Base-by-base conservation (phyloP, 2,113 vertebrate species). In the Cottus gobio region DNA sequence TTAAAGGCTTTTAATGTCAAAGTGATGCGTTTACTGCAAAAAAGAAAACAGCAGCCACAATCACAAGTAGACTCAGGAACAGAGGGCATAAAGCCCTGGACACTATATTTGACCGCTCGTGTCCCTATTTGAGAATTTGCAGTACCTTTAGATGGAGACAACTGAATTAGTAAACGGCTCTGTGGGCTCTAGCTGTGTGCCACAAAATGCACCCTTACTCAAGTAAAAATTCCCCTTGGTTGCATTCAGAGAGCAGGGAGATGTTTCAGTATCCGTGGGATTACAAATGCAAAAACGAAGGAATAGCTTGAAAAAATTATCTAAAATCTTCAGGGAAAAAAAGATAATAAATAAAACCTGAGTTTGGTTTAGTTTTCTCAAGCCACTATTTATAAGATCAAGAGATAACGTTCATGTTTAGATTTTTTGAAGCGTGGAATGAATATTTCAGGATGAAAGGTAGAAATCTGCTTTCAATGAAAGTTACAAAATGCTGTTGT, bases 1-100 rank as follows among this genome's bases (percentile, higher is more conserved):
- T 72, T 8, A 63, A 64, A 76, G n/a, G 18, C 22, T 80, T 77
- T 77, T 26, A 50, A 65, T 71, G 28, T 28, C 16, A 20, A 36
- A 70, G 34, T 11, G n/a, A 26, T 56, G n/a, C 24, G 30, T 39
- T 16, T 34, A 16, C 15, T 22, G n/a, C 2, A 52, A 28, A 61
- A 61, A 61, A 52, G 42, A 56, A 58, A 31, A 18, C 26, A 3
- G 13, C 13, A 60, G 5, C 16, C 28, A 5, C 39, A 61, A 13
- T 39, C 7, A 39, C 44, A 72, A 72, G 31, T 44, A 22, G 3
- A 42, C 36, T 58, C 16, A 30, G 37, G 26, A 71, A 12, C 10
- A 58, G n/a, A 26, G 13, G 4, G 9, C n/a, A 11, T 54, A n/a
- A 54, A 54, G 22, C 50, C 50, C 50, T 9, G 20, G 22, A 50